phyloP scores from a whole-genome alignment of 2,797 vertebrate genomes.

The Lycodopsis pacificus region DNA sequence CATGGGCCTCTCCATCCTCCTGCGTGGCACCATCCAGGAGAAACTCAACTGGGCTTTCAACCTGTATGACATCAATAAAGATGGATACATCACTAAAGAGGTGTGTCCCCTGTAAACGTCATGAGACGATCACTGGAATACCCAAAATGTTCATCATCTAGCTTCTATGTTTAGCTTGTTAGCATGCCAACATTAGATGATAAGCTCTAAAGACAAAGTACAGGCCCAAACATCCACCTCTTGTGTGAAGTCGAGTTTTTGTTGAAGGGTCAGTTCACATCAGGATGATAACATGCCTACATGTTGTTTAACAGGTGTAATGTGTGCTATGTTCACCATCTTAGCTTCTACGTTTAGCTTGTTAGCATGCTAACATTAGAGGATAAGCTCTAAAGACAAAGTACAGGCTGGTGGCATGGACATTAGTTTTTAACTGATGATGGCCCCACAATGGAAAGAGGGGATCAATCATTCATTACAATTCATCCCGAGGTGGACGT shows the following conservation, averaged over 20 bases:
- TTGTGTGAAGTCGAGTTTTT: too few relatives aligned
- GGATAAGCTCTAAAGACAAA: background rate
- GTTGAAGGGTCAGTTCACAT: too few relatives aligned
- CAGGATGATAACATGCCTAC: too few relatives aligned
- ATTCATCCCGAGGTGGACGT: too few relatives aligned
- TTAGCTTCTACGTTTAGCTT: background rate
- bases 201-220: background rate
- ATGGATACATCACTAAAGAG: constrained; percentile 99
- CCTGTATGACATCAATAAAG: constrained; percentile 99
- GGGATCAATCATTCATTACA: too few relatives aligned
- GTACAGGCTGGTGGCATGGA: background rate
- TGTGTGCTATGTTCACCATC: background rate
- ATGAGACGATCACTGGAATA: background rate
- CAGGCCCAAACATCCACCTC: too few relatives aligned
- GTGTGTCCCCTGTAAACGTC: constrained; percentile 71
- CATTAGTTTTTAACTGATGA: background rate
- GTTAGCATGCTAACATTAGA: background rate
- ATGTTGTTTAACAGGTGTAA: too few relatives aligned
- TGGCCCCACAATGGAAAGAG: too few relatives aligned
- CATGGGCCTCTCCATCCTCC: constrained; percentile 97
- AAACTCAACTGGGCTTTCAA: constrained; percentile 99
- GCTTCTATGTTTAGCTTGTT: background rate
- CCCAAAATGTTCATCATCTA: background rate
- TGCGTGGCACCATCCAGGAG: constrained; percentile 95
- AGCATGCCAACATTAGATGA: background rate